Percentiles rank a stretch among this genome's conserved stretches.
Conservation (phyloP, 2,797 vertebrate genomes). For the Rhodeus uyekii region DNA sequence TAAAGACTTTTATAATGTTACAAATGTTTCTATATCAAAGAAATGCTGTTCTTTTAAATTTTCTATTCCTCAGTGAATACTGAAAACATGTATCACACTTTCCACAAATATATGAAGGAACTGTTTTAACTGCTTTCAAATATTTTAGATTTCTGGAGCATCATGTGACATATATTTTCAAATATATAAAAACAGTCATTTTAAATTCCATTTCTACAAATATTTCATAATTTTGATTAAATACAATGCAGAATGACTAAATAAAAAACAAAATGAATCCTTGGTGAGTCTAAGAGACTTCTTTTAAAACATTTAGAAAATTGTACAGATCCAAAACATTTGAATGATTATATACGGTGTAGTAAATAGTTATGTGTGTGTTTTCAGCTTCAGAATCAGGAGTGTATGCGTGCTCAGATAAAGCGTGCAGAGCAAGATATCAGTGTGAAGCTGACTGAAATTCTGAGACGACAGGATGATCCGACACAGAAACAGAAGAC, state of each 20-base stretch:
- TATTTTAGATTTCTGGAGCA: background rate
- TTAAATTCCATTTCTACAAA: background rate
- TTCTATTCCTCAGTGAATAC: background rate
- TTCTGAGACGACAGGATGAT: slow-evolving; percentile 86
- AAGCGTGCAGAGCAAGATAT: slow-evolving; percentile 93
- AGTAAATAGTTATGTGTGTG: slow-evolving; percentile 25
- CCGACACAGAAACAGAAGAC: slow-evolving; percentile 90
- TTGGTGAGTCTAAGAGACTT: background rate
- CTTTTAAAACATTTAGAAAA: background rate
- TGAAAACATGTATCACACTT: background rate
- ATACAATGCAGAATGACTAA: too few relatives aligned
- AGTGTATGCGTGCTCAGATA: slow-evolving; percentile 87
- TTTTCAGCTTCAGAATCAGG: slow-evolving; percentile 94
- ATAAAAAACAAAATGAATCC: background rate
- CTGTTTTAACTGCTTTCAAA: too few relatives aligned
- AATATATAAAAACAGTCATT: background rate
- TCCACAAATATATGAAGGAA: background rate
- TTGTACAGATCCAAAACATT: background rate
- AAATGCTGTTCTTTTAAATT: background rate
- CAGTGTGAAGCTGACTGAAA: slow-evolving; percentile 84
- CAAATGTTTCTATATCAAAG: background rate
- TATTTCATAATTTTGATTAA: background rate
- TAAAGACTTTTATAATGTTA: background rate
- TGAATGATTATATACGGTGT: background rate
- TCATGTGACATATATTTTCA: background rate